A percentile compares a stretch with the other conserved stretches of the same genome.
phyloP scores from a whole-genome alignment of 2,888 invertebrate genomes.

The Phalangium opilio region DNA sequence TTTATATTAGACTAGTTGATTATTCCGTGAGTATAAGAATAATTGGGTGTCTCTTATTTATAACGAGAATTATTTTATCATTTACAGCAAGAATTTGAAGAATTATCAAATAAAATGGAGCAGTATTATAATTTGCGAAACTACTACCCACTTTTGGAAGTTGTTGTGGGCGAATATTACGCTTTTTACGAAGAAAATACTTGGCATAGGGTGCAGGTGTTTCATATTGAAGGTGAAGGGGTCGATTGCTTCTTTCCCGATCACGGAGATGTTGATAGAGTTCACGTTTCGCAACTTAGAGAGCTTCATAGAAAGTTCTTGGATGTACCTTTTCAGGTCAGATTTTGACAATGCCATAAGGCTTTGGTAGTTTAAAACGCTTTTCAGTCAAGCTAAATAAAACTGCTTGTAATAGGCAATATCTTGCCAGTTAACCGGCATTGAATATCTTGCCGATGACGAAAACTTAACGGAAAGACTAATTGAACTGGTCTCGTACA shows the following conservation, averaged over 20 bases:
- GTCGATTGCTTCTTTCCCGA: slow-evolving; percentile 53
- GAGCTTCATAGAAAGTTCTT: slow-evolving; percentile 48
- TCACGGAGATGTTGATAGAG: slow-evolving; percentile 50
- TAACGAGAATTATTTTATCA: slow-evolving; percentile 1
- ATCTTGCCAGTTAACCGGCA: no score
- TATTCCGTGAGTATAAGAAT: slow-evolving; percentile 8
- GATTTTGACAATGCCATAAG: no score
- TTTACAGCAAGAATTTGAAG: slow-evolving; percentile 30
- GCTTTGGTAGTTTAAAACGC: no score
- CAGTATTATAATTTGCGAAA: slow-evolving; percentile 27
- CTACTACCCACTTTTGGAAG: slow-evolving; percentile 12
- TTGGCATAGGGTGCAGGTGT: slow-evolving; percentile 40
- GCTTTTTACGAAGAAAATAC: slow-evolving; percentile 30
- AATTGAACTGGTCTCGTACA: no score
- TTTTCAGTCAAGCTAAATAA: no score
- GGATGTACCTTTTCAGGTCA: slow-evolving; percentile 49
- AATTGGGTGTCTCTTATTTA: no score
- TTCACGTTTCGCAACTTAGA: slow-evolving; percentile 41
- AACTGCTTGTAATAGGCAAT: no score
- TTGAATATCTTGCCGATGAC: no score
- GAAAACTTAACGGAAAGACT: no score
- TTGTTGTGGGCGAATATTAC: slow-evolving; percentile 34
- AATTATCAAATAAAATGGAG: slow-evolving; percentile 32
- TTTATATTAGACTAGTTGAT: slow-evolving; percentile 51
- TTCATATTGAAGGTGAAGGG: background rate